Conservation (phyloP, 2,113 vertebrate species). For the Megaleporinus macrocephalus region DNA sequence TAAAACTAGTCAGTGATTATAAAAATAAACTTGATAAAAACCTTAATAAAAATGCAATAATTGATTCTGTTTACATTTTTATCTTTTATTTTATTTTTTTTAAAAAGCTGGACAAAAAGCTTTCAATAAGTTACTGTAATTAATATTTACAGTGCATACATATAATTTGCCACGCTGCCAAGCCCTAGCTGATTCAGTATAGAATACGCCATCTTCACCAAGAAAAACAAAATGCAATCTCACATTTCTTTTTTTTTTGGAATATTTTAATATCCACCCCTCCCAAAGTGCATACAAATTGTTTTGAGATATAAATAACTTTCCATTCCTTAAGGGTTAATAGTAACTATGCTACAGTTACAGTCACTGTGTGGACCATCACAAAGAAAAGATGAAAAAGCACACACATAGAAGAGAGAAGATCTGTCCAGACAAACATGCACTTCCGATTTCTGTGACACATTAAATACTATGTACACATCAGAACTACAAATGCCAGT, state of each 20-base stretch:
- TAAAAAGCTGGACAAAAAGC: too few relatives aligned
- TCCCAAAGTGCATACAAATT: slow-evolving; percentile 72
- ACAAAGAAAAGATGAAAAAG: slow-evolving; percentile 63
- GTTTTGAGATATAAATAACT: slow-evolving; percentile 66
- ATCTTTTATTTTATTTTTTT: too few relatives aligned
- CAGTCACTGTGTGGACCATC: slow-evolving; percentile 59
- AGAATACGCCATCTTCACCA: too few relatives aligned
- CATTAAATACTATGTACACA: slow-evolving; percentile 69
- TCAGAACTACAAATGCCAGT: slow-evolving; percentile 9
- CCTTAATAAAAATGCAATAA: too few relatives aligned
- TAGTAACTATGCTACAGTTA: slow-evolving; percentile 66
- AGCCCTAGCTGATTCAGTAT: too few relatives aligned
- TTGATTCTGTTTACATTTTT: too few relatives aligned
- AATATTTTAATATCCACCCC: slow-evolving; percentile 68
- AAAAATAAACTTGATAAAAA: too few relatives aligned
- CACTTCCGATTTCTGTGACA: slow-evolving; percentile 63
- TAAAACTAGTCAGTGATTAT: too few relatives aligned
- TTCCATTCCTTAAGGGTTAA: slow-evolving; percentile 63
- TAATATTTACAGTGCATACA: too few relatives aligned
- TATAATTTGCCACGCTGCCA: too few relatives aligned
- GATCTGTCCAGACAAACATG: slow-evolving; percentile 73
- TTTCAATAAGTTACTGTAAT: too few relatives aligned
- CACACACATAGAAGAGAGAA: slow-evolving; percentile 35
- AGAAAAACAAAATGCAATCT: background rate
- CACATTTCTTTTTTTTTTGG: slow-evolving; percentile 41